Evolutionary conservation across 2,888 invertebrate genomes (phyloP).

Genomic region (Disparrhopalites patrizii): DNA sequence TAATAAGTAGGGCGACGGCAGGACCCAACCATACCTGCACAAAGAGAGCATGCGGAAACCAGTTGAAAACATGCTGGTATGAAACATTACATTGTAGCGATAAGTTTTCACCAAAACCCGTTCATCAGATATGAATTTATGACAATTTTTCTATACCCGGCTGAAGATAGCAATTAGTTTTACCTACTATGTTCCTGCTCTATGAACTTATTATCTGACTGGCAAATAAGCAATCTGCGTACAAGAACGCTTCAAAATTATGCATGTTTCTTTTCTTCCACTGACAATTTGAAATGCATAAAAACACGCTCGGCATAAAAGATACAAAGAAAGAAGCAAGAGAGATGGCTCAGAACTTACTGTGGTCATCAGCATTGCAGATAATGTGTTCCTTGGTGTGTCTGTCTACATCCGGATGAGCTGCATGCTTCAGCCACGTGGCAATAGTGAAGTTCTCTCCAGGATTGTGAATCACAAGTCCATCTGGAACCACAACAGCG

Average conservation of each 20-base stretch:
- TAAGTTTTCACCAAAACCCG: too few relatives aligned
- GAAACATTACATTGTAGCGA: too few relatives aligned
- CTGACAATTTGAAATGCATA: too few relatives aligned
- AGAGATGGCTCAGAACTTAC: constrained; percentile 58
- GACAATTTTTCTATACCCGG: too few relatives aligned
- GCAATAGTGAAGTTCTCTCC: constrained; percentile 81
- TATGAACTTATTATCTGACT: background rate
- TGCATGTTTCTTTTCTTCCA: too few relatives aligned
- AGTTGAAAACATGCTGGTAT: too few relatives aligned
- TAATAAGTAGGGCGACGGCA: too few relatives aligned
- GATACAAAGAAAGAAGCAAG: background rate
- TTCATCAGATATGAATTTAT: too few relatives aligned
- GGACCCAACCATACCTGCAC: too few relatives aligned
- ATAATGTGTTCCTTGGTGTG: constrained; percentile 94
- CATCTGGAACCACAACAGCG: constrained; percentile 76
- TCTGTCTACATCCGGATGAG: constrained; percentile 72
- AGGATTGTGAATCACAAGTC: constrained; percentile 70
- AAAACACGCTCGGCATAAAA: background rate
- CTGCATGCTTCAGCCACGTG: constrained; percentile 92
- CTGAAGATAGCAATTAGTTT: background rate
- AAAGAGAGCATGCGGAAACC: too few relatives aligned
- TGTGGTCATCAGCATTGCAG: constrained; percentile 96
- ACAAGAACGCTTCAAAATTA: too few relatives aligned
- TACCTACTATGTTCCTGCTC: background rate
- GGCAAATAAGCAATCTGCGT: too few relatives aligned